Base-by-base conservation (phyloP, 2,797 vertebrate species). In the Enteromius unitaeniatus region DNA sequence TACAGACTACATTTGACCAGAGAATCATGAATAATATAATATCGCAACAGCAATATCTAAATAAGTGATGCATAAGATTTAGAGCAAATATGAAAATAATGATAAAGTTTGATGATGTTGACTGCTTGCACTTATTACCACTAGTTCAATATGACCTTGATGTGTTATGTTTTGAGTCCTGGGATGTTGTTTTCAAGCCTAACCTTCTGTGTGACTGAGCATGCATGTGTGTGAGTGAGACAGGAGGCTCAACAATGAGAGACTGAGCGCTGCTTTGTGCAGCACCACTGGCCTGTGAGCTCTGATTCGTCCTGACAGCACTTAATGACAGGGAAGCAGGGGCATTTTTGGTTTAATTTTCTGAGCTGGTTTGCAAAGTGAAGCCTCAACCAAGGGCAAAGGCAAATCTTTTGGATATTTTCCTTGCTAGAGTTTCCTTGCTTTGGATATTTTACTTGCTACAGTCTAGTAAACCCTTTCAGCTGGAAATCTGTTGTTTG, bases 401-500 rank as follows among this genome's bases (percentile, higher is more conserved):
- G 67, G 69, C 78, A 55, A 73, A 89, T 84, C 88, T 89, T 77
- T 88, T 83, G 40, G 67, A 83, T 85, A 47, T 75, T 88, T 84
- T 81, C 79, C 79, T n/a, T 47, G 47, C 84, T 90, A 80, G 78
- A 90, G 85, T 93, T 94, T n/a, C n/a, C n/a, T n/a, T n/a, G n/a
- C n/a, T 77, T 88, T 83, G 40, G 67, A 83, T 85, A 47, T 75
- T 88, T 84, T 81, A 76, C 79, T n/a, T 47, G 47, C 84, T 91
- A 91, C 90, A 92, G 91, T 91, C 90, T 90, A 91, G 88, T 93
- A 92, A 92, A 88, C 81, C 88, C 90, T 94, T 92, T 94, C 90
- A 92, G 88, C 85, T 91, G 89, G 88, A 93, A 93, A 95, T 94
- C 92, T 86, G 85, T 92, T 92, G 93, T 94, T 93, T 91, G 88